These are phyloP conservation scores for Cyphomyrus discorhynchus DNA, from an alignment of 2,113 vertebrate genomes.

Conservation along the genomic window DNA sequence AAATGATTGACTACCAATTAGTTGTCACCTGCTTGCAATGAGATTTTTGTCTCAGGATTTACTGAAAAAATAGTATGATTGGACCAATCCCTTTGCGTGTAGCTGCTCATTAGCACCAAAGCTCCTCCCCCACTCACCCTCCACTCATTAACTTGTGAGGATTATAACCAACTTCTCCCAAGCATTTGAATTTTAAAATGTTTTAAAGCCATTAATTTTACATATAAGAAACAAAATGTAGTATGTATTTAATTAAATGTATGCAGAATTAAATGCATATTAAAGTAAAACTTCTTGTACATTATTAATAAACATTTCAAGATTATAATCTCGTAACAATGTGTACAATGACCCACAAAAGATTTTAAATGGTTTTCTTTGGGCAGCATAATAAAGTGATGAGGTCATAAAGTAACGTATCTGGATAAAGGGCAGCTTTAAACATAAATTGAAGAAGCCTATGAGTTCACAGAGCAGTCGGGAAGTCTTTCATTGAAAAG, in stretches of 20 bases:
- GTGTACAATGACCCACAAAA: not conserved
- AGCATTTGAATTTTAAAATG: not conserved
- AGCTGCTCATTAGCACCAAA: not conserved
- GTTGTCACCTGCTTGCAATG: not conserved
- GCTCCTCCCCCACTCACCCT: not conserved
- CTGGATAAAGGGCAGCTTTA: not conserved
- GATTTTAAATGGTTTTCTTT: not conserved
- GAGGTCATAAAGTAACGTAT: not conserved
- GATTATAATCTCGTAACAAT: not conserved
- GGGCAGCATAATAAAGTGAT: not conserved
- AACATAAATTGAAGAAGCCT: not conserved
- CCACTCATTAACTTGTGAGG: not conserved
- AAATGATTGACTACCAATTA: not conserved
- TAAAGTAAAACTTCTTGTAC: not conserved
- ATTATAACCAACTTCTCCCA: not conserved
- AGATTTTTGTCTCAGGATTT: not conserved
- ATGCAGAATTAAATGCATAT: not conserved
- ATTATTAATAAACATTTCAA: not conserved
- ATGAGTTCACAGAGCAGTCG: not conserved
- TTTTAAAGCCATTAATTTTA: not conserved
- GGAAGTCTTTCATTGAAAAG: not conserved
- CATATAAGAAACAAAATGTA: not conserved
- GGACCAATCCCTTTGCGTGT: not conserved
- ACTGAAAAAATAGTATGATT: not conserved
- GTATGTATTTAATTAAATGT: not conserved